Evolutionary conservation across 2,797 vertebrate species (phyloP).

Genomic region (Dermochelys coriacea): DNA sequence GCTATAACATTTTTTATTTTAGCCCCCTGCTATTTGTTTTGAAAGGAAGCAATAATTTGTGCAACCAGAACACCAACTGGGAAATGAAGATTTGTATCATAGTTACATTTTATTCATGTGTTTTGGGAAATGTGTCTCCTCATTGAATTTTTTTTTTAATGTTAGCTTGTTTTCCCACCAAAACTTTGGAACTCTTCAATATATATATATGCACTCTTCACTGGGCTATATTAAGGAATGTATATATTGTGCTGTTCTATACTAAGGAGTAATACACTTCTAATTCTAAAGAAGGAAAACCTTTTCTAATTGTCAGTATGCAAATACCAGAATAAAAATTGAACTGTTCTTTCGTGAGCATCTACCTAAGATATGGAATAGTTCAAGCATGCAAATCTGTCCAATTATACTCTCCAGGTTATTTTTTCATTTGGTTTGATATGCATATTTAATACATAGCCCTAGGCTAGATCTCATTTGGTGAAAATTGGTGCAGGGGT

Average conservation of each 20-base stretch:
- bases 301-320: slow-evolving; percentile 26
- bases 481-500: slow-evolving; percentile 90
- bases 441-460: slow-evolving; percentile 98
- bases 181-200: slow-evolving; percentile 55
- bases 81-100: slow-evolving; percentile 79
- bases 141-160: slow-evolving; percentile 53
- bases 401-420: slow-evolving; percentile 91
- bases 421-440: slow-evolving; percentile 97
- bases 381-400: slow-evolving; percentile 88
- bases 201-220: slow-evolving; percentile 14
- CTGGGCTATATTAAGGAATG: not conserved
- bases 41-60: slow-evolving; percentile 85
- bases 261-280: slow-evolving; percentile 8
- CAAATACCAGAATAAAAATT: slow-evolving; percentile 29
- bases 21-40: slow-evolving; percentile 85
- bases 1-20: slow-evolving; percentile 88
- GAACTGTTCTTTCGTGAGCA: slow-evolving; percentile 46
- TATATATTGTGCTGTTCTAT: not conserved
- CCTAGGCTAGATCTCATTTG: slow-evolving; percentile 95
- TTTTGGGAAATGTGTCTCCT: slow-evolving; percentile 73
- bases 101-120: slow-evolving; percentile 75
- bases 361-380: slow-evolving; percentile 75
- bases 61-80: slow-evolving; percentile 81
- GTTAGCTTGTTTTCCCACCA: slow-evolving; percentile 58
- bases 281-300: slow-evolving; percentile 29